Base-by-base conservation (phyloP, 2,113 vertebrate genomes). In the Hippoglossus stenolepis region DNA sequence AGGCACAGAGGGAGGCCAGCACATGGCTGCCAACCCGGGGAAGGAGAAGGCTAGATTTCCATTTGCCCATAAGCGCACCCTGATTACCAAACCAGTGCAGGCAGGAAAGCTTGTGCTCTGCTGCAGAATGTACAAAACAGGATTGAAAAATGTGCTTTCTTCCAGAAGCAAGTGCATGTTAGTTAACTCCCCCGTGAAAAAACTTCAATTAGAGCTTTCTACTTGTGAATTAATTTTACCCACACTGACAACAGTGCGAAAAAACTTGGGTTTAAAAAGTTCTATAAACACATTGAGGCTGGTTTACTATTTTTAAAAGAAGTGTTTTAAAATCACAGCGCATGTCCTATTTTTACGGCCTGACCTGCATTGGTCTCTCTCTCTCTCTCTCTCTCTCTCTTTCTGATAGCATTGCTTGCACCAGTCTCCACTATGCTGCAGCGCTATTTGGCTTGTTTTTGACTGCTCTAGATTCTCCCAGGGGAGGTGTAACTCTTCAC, bases 11-110 rank as follows among this genome's bases (percentile, higher is more conserved):
- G 91, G 90, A 89, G 90, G 84, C 86, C 87, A 89, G 90, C 84
- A 5, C 90, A 73, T 28, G 73, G 77, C 84, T 93, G 93, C 92
- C 92, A 94, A 86, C 80, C 80, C 70, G 35, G 74, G 70, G 88
- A 93, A 87, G 91, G 89, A 90, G 90, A 93, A 92, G 91, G 90
- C 84, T 90, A 91, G 86, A 87, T 92, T 92, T 91, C 92, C 87
- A 85, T 90, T 92, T 90, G 89, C 75, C 79, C 80, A 70, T 79
- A 78, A 87, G 82, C 78, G 51, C 74, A 65, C 83, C 83, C 79
- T 78, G 83, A 89, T 92, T 93, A 90, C 83, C 89, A 88, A 89
- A 87, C 85, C 88, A 59, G 85, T 72, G 75, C 80, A 84, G 84
- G 72, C 66, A 65, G 69, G 24, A 53, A 74, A 73, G 75, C 78